Conservation (phyloP, 2,888 invertebrate genomes). For the Scaptomyza reducta region DNA sequence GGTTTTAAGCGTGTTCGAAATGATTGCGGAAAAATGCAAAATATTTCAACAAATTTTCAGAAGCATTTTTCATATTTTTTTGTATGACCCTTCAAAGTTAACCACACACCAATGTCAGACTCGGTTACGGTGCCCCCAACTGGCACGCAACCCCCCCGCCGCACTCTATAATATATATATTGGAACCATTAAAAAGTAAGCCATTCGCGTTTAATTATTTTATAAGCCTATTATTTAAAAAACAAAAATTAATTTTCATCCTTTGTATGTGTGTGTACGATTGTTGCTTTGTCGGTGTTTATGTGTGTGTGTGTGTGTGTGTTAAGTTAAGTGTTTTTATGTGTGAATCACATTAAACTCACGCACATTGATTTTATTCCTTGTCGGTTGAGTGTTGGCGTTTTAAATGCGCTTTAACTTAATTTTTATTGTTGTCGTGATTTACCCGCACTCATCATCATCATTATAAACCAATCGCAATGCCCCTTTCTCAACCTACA, state of each 20-base stretch:
- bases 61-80: constrained; percentile 49
- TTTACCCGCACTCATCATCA: constrained; percentile 56
- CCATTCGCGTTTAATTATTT: constrained; percentile 68
- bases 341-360: constrained; percentile 57
- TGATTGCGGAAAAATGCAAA: constrained; percentile 31
- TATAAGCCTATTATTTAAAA: constrained; percentile 72
- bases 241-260: constrained; percentile 61
- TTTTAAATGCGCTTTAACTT: constrained; percentile 73
- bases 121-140: background rate
- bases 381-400: constrained; percentile 52
- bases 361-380: constrained; percentile 63
- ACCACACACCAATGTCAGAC: constrained; percentile 12
- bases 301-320: constrained; percentile 16
- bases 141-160: background rate
- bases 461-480: constrained; percentile 30
- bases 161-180: too few species aligned
- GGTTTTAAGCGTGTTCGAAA: constrained; percentile 16
- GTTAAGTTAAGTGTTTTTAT: constrained; percentile 24
- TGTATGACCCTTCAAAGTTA: constrained; percentile 38
- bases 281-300: constrained; percentile 41
- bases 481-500: background rate
- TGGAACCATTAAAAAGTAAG: constrained; percentile 43
- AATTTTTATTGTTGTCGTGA: constrained; percentile 75
- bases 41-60: constrained; percentile 49
- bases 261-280: constrained; percentile 35